Base-by-base conservation (phyloP, 2,888 invertebrate genomes). In the Dasysyrphus tricinctus region DNA sequence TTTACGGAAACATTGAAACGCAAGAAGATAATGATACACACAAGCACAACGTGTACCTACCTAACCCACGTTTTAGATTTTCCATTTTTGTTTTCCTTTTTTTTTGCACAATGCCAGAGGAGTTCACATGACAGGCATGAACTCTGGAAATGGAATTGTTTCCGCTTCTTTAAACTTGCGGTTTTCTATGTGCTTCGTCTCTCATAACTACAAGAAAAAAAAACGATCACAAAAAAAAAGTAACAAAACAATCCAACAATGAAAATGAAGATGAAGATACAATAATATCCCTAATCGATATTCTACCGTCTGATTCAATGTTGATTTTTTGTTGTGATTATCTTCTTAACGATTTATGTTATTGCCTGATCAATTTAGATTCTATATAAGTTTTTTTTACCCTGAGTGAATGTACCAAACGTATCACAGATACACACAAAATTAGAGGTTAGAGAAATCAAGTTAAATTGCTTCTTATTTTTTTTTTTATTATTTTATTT, bases 281-380 rank as follows among this genome's bases (percentile, higher is more conserved):
- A 44, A 63, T 61, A 61, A 54, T 69, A 83, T 49, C 70, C 59
- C 49, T 49, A 65, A 67, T 80, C 76, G 80, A 77, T 56, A 59
- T 34, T 37, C 49, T 12, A 49, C 16, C 56, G 16, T 11, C 24
- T 44, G 19, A 32, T 67, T 75, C 47, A 9, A 7, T 19, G 29
- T 32, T 51, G 12, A 4, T 24, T 8, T 54, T 37, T 61, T 49
- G 49, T 61, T 83, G 67, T 84, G 69, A 75, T 80, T 80, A 84
- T 84, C 84, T 76, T 67, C 57, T 80, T 72, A 84, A 72, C 76
- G 61, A 80, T 85, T 85, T 85, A 85, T 80, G 72, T 85, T 80
- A 85, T 85, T 80, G 84, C 59, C 67, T 80, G 67, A 73, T 73
- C 80, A 80, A 85, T 77, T 85, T 76, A 79, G 76, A 80, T 80